Conservation (phyloP, 2,888 invertebrate species). For the Endotricha flammealis region DNA sequence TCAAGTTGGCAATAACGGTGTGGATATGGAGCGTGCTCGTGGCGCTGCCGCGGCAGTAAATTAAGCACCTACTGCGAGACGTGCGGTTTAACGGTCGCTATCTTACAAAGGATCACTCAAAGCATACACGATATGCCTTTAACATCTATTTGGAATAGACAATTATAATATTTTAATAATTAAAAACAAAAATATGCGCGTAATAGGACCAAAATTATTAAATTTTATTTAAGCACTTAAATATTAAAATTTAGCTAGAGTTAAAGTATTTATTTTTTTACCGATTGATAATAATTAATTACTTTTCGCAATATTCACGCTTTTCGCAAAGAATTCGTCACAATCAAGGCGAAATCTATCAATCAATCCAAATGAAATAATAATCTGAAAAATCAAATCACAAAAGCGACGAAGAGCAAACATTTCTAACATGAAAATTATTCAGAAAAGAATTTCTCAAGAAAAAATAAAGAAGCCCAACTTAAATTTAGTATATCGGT, state of each 20-base stretch:
- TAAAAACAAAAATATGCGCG: too few species aligned
- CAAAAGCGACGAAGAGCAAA: constrained; percentile 7
- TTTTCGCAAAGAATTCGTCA: too few species aligned
- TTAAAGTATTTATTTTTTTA: too few species aligned
- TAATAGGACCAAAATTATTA: too few species aligned
- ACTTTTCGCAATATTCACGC: too few species aligned
- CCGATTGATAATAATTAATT: too few species aligned
- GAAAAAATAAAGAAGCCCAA: constrained; percentile 59
- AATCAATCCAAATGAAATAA: too few species aligned
- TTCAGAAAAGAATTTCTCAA: constrained; percentile 40
- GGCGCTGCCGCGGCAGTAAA: constrained; percentile 73
- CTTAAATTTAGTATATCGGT: constrained; percentile 67
- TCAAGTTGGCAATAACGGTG: constrained; percentile 74
- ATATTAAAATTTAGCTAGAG: too few species aligned
- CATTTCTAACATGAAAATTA: constrained; percentile 20
- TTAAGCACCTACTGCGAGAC: constrained; percentile 55
- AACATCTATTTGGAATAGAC: too few species aligned
- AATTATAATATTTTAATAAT: too few species aligned
- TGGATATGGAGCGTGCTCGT: constrained; percentile 72
- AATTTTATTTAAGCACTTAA: too few species aligned
- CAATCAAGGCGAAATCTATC: too few species aligned
- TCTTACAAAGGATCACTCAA: constrained; percentile 50
- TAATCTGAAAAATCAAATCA: constrained; percentile 6
- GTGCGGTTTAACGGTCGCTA: constrained; percentile 50
- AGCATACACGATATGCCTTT: constrained; percentile 15